Conservation (phyloP, 2,888 invertebrate genomes). For the Omphaloscelis lunosa region DNA sequence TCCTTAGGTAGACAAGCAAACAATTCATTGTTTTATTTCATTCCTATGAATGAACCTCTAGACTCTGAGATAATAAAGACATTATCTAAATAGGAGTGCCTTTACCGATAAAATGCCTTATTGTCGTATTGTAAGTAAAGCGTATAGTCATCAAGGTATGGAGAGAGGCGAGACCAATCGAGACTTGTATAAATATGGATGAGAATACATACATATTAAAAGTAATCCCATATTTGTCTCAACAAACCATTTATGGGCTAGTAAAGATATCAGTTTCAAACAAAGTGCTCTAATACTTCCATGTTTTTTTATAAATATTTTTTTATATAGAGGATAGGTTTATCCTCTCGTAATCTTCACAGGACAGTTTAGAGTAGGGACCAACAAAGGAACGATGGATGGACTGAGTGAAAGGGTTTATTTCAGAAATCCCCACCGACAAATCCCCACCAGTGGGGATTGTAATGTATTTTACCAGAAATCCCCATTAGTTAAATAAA, state of each 20-base stretch:
- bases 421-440: no score
- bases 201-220: constrained; percentile 30
- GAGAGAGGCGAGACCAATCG: constrained; percentile 19
- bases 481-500: no score
- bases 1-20: background rate
- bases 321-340: background rate
- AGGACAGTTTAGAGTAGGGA: background rate
- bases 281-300: background rate
- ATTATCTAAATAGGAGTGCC: constrained; percentile 44
- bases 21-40: constrained; percentile 15
- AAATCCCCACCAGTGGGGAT: no score
- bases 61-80: constrained; percentile 30
- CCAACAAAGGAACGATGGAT: no score
- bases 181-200: constrained; percentile 45
- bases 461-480: no score
- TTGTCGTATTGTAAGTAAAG: constrained; percentile 7
- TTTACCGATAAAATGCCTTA: constrained; percentile 35
- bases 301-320: background rate
- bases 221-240: constrained; percentile 7
- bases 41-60: background rate
- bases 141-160: constrained; percentile 30
- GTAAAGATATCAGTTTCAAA: constrained; percentile 2
- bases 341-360: background rate
- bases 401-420: no score
- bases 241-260: constrained; percentile 11